Conservation (phyloP, 2,113 vertebrate species). For the Dicrurus megarhynchus region DNA sequence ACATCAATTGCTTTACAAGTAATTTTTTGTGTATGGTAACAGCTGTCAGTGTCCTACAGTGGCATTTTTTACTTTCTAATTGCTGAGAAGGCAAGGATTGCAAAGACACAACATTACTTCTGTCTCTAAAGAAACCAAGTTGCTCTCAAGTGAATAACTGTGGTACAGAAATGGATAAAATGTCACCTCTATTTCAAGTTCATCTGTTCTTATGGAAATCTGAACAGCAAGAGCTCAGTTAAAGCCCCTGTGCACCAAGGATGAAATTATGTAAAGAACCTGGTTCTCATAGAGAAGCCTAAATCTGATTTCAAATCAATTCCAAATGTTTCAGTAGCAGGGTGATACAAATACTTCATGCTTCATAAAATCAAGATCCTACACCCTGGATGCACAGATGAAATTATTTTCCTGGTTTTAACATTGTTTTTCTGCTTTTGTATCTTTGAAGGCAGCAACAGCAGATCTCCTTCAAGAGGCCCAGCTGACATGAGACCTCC, state of each 20-base stretch:
- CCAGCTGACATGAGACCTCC: constrained; percentile 60
- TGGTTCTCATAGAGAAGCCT: background rate
- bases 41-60: background rate
- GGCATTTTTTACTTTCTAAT: background rate
- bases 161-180: background rate
- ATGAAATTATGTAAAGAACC: background rate
- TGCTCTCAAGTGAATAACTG: background rate
- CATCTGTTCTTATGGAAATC: background rate
- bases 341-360: background rate
- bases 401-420: background rate
- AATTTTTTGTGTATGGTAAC: background rate
- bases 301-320: background rate
- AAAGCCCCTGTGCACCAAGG: background rate
- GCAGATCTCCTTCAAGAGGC: constrained; percentile 63
- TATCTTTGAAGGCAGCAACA: constrained; percentile 26
- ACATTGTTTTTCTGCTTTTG: background rate
- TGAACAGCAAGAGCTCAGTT: background rate
- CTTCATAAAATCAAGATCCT: background rate
- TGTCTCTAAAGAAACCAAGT: background rate
- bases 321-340: background rate
- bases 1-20: background rate
- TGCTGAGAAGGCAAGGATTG: background rate
- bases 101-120: background rate
- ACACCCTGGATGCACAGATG: background rate
- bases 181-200: background rate